Evolutionary conservation across 2,888 invertebrate genomes (phyloP).

Genomic region (Nowickia ferox): DNA sequence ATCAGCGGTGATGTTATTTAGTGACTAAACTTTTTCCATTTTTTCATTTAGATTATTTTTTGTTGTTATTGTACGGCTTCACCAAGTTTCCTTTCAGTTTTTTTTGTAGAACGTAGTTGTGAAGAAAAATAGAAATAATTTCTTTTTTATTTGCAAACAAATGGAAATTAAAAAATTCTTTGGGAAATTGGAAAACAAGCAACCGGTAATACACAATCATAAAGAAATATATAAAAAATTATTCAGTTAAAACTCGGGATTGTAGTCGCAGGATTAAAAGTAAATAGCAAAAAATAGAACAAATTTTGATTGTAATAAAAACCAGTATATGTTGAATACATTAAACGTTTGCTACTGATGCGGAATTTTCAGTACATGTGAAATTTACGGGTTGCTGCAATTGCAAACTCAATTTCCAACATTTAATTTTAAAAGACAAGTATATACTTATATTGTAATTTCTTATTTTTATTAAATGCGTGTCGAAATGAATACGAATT

Average conservation of each 20-base stretch:
- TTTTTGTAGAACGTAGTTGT: slow-evolving; percentile 15
- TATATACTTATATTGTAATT: too few species aligned
- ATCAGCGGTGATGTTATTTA: slow-evolving; percentile 72
- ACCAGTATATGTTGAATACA: neutral
- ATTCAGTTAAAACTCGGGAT: neutral
- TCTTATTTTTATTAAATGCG: too few species aligned
- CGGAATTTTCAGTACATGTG: too few species aligned
- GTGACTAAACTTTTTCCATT: slow-evolving; percentile 66
- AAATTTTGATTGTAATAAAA: slow-evolving; percentile 9
- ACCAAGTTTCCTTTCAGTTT: slow-evolving; percentile 33
- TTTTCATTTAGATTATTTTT: slow-evolving; percentile 38
- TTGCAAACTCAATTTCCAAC: too few species aligned
- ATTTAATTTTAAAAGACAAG: too few species aligned
- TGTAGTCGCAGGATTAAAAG: neutral
- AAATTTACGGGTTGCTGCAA: too few species aligned
- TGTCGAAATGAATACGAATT: too few species aligned
- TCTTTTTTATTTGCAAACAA: slow-evolving; percentile 53
- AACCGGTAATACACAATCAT: slow-evolving; percentile 1
- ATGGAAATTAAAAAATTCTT: slow-evolving; percentile 66
- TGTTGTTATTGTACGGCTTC: slow-evolving; percentile 12
- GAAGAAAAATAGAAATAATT: slow-evolving; percentile 41
- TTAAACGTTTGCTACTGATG: neutral
- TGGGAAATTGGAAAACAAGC: slow-evolving; percentile 36
- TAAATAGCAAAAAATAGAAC: neutral
- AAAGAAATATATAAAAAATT: slow-evolving; percentile 32